Evolutionary conservation across 2,888 invertebrate genomes (phyloP), one percentile per base, ranked within the genome.

Genomic region (Andrena bucephala): DNA sequence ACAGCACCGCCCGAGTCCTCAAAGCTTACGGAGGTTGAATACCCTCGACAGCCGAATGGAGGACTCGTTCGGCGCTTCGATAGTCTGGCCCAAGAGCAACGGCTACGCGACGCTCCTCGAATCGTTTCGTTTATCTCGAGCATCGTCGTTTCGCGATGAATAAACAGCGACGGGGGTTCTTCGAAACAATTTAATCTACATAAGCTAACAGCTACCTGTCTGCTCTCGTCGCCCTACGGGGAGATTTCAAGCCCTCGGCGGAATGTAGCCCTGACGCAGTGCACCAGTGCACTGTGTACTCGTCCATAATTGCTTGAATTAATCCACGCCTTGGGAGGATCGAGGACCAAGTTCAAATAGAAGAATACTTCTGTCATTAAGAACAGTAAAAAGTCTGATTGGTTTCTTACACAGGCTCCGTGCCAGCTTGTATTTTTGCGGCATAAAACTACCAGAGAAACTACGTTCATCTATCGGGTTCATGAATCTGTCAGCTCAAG

Each of bases 181-280:
- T 87, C 85, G 89, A 87, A 91, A 90, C 90, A 90, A 90, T 91
- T 91, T 91, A 89, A 91, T 91, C 89, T 90, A 86, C 91, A 91
- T 91, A 89, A 89, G 87, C 85, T 85, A 89, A 90, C 87, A 85
- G 86, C 88, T 85, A 84, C 88, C 85, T 87, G 84, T 87, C 88
- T 71, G 76, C 78, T 70, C 77, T 77, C 73, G 62, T 84, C 78
- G 85, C 84, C 87, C 42, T 62, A 63, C 81, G 63, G 84, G 75
- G 48, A 85, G 82, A 85, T 81, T 81, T 75, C 78, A 80, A 73
- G 59, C 74, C 72, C 76, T 80, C 78, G 65, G 10, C 54, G 81
- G 70, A 81, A 85, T 79, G 75, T 77, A 70, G 60, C 63, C 54
- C 52, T 65, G 59, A 36, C 57, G 69, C 66, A 52, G 36, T 42